Evolutionary conservation across 2,888 invertebrate species (phyloP), one percentile per base, ranked within the genome.

Genomic region (Plagodis dolabraria): DNA sequence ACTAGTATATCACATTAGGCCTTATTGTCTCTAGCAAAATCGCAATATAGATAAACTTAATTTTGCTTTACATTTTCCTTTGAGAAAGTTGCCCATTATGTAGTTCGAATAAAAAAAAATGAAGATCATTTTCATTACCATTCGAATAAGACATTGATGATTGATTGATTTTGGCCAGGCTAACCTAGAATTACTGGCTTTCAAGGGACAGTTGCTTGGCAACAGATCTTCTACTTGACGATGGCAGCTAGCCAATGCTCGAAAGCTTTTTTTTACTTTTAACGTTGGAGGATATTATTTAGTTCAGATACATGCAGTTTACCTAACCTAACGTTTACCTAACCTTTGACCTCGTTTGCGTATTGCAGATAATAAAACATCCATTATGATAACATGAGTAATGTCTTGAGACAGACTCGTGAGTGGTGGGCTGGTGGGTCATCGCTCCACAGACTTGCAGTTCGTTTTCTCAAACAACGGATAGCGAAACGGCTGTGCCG

Each of bases 371-470:
- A 38, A 52, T 44, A 53, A 51, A 51, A 22, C 52, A 40, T 60
- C 47, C 60, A 59, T 53, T 33, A 22, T 22, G 22, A 22, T 22
- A 22, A 22, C 2, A 64, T 73, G 70, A 75, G 68, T 75, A 70
- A 73, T 70, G 69, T 46, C 57, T 63, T 56, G 64, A 65, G 60
- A 68, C 75, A 68, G 22, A 22, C 22, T 22, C 22, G 68, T 72
- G 74, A 70, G 8, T 12, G n/a, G 68, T 68, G 69, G 82, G 80
- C 83, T 12, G n/a, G 68, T 68, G 69, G 82, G 80, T 83, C 84
- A 75, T 77, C 22, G 22, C 22, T 22, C 22, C 22, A 22, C 70
- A 72, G 82, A 82, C 83, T 74, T 75, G 66, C 69, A 70, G 64
- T 68, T 49, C 36, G 45, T 50, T 65, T 68, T 67, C 65, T 42